Percentiles rank a stretch among this genome's conserved stretches.
Conservation (phyloP, 2,888 invertebrate species). For the Hipparchia sbordonii region DNA sequence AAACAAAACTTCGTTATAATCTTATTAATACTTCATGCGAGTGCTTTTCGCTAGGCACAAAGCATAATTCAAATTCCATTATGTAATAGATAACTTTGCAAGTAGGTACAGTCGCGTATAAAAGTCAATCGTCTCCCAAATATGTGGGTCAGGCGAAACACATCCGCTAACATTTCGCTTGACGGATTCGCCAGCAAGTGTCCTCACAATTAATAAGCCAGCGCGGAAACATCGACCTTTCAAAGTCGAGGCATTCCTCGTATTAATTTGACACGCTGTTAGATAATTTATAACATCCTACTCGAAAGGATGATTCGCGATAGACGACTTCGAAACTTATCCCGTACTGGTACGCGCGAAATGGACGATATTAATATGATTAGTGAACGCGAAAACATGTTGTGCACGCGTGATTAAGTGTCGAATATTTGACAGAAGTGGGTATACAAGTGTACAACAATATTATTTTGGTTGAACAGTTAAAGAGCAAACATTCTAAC, state of each 20-base stretch:
- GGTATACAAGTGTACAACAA: conserved; percentile 25
- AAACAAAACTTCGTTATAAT: not conserved
- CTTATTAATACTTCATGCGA: not conserved
- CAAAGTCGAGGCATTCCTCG: conserved; percentile 71
- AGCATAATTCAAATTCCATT: conserved; percentile 18
- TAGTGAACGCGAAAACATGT: conserved; percentile 41
- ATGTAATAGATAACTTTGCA: conserved; percentile 14
- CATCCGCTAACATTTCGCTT: conserved; percentile 47
- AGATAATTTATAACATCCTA: conserved; percentile 83
- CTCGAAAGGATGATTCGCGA: conserved; percentile 57
- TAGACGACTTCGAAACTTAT: conserved; percentile 48
- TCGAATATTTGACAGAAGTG: conserved; percentile 32
- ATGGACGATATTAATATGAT: conserved; percentile 35
- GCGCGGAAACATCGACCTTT: conserved; percentile 70
- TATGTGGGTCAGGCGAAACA: conserved; percentile 43
- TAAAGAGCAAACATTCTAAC: not conserved
- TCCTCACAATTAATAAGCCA: conserved; percentile 74
- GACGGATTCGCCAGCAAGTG: conserved; percentile 75
- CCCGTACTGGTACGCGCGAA: conserved; percentile 43
- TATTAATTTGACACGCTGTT: conserved; percentile 82
- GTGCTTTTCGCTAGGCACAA: not conserved
- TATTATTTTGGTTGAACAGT: conserved; percentile 27
- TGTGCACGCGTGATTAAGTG: conserved; percentile 33
- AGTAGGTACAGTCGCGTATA: conserved; percentile 36
- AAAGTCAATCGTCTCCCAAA: conserved; percentile 30